Evolutionary conservation across 2,113 vertebrate species (phyloP), one percentile per base, ranked within the genome.

Genomic region (Cairina moschata): DNA sequence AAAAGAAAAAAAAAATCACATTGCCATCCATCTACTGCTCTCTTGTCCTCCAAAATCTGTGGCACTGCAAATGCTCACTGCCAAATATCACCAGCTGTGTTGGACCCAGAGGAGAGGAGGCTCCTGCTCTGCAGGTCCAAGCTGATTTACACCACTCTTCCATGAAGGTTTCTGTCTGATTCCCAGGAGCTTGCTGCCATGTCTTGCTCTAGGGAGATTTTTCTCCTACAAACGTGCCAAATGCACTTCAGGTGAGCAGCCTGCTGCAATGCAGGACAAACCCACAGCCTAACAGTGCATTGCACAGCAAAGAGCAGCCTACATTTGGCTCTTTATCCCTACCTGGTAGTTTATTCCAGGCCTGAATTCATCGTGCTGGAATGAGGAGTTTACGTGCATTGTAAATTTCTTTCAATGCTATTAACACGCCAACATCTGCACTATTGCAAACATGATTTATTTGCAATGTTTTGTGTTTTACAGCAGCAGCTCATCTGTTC

Each of bases 41-140:
- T 22, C 72, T 11, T 38, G 18, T 29, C 9, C 54, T 54, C 42
- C 8, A 3, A 4, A 8, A 69, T 26, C 8, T 1, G 1, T 23
- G 29, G 42, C 62, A 20, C 50, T 60, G 46, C 52, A 44, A n/a
- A 68, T 28, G 52, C 11, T 22, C 17, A 34, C 34, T 29, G 52
- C 46, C 23, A 11, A 38, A 15, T 44, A 59, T 23, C 8, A 52
- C 20, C 63, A 77, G 79, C 26, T 66, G 46, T 34, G 50, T 66
- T 83, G 80, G 72, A 60, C 29, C 32, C 44, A 74, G 36, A 40
- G 13, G 13, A 5, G 10, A 52, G 34, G 42, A 32, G 17, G 25
- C 5, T 0, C 0, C 0, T 0, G 1, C 14, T 60, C 71, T 11
- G 46, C 34, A 10, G 50, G 28, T 10, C 36, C 52, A 46, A 42